Percentiles rank a stretch among this genome's conserved stretches.
phyloP scores from a whole-genome alignment of 1,140 invertebrate genomes.

The Temnothorax nylanderi region DNA sequence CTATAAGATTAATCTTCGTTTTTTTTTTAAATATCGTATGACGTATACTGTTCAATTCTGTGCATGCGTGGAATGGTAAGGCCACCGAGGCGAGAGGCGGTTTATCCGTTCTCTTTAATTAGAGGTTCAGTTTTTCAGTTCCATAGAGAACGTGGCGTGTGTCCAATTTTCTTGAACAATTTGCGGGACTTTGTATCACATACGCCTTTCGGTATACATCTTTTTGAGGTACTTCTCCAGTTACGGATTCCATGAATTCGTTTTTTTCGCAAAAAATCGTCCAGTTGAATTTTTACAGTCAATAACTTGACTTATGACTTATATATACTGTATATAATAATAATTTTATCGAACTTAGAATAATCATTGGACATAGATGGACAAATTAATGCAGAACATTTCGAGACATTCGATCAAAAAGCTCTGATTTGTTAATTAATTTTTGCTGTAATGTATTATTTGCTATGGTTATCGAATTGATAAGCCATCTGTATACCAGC shows the following conservation, averaged over 20 bases:
- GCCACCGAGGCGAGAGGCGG: neutral
- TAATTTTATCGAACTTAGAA: neutral
- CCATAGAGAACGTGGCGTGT: neutral
- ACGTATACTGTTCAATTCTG: neutral
- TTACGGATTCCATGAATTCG: neutral
- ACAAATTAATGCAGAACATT: neutral
- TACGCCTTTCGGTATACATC: neutral
- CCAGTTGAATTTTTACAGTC: neutral
- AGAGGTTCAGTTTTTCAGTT: conserved; percentile 38
- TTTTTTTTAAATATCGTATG: neutral
- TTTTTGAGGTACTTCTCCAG: neutral
- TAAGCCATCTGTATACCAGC: conserved; percentile 20
- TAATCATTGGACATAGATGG: neutral
- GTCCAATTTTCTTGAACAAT: conserved; percentile 56
- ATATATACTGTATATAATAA: neutral
- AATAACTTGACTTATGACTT: neutral
- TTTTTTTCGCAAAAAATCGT: neutral
- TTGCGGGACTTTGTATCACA: neutral
- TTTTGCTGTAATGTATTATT: neutral
- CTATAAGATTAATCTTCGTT: neutral
- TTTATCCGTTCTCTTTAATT: conserved; percentile 46
- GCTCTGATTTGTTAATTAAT: neutral
- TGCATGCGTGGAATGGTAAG: neutral
- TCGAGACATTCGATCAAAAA: neutral
- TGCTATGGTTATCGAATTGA: conserved; percentile 8